Conservation (phyloP, 2,888 invertebrate genomes). For the Colostygia pectinataria region DNA sequence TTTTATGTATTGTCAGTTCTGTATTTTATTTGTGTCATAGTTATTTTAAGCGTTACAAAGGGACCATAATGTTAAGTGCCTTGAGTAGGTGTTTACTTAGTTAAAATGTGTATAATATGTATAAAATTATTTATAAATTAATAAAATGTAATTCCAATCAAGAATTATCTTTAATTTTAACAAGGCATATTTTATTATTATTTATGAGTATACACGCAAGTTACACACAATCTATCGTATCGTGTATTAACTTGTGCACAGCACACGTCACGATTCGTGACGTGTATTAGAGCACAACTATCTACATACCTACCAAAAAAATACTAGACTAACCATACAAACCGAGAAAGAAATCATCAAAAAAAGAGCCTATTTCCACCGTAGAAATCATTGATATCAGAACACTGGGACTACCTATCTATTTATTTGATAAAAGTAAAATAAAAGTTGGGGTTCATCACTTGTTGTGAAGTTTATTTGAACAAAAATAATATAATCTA, state of each 20-base stretch:
- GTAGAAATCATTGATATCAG: too few relatives aligned
- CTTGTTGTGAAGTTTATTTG: slow-evolving; percentile 77
- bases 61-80: slow-evolving; percentile 80
- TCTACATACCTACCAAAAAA: too few relatives aligned
- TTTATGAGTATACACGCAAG: too few relatives aligned
- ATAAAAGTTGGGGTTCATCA: slow-evolving; percentile 56
- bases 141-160: slow-evolving; percentile 50
- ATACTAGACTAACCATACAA: too few relatives aligned
- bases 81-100: slow-evolving; percentile 60
- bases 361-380: too few relatives aligned
- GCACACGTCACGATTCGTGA: too few relatives aligned
- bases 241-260: too few relatives aligned
- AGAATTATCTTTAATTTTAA: slow-evolving; percentile 8
- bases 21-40: slow-evolving; percentile 38
- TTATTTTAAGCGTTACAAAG: slow-evolving; percentile 56
- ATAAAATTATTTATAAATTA: slow-evolving; percentile 47
- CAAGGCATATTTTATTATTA: not conserved
- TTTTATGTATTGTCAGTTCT: slow-evolving; percentile 19
- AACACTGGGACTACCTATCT: too few relatives aligned
- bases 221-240: too few relatives aligned
- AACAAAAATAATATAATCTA: slow-evolving; percentile 82
- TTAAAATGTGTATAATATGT: slow-evolving; percentile 66
- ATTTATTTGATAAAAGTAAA: not conserved
- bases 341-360: too few relatives aligned
- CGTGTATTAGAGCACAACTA: too few relatives aligned